A percentile compares a stretch with the other conserved stretches of the same genome.
phyloP scores from a whole-genome alignment of 2,797 vertebrate genomes.

The Amblyopsis hoosieri region DNA sequence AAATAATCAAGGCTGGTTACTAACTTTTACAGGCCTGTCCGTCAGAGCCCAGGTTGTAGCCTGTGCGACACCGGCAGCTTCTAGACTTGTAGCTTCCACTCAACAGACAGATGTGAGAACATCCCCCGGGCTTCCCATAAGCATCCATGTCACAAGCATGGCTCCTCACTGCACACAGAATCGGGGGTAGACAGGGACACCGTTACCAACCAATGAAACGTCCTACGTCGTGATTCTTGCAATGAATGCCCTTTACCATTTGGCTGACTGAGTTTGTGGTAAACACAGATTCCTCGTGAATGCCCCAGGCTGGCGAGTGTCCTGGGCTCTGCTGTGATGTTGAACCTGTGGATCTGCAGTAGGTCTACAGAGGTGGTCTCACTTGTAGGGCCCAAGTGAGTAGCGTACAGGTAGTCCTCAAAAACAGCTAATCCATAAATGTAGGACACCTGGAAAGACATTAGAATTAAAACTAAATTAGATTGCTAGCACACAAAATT shows the following conservation, averaged over 20 bases:
- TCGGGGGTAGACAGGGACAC: constrained; percentile 18
- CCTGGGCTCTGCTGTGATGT: constrained; percentile 83
- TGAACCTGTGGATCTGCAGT: constrained; percentile 90
- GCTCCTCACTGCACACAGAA: constrained; percentile 83
- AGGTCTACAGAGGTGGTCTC: constrained; percentile 76
- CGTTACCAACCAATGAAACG: constrained; percentile 11
- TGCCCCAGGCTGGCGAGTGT: constrained; percentile 81
- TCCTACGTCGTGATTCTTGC: constrained; percentile 8
- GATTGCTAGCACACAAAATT: no score
- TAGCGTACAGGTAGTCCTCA: constrained; percentile 92
- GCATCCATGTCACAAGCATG: constrained; percentile 90
- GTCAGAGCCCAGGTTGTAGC: constrained; percentile 89
- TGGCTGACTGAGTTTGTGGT: constrained; percentile 90
- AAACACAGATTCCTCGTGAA: constrained; percentile 81
- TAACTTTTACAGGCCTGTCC: constrained; percentile 97
- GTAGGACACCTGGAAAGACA: constrained; percentile 84
- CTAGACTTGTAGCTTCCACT: constrained; percentile 93
- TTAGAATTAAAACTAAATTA: constrained; percentile 9
- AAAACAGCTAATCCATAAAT: constrained; percentile 90
- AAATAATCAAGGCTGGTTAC: constrained; percentile 55
- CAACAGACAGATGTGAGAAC: constrained; percentile 93
- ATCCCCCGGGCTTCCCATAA: constrained; percentile 86
- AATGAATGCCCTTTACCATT: constrained; percentile 78
- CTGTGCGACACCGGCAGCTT: constrained; percentile 92
- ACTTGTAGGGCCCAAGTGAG: constrained; percentile 79